Evolutionary conservation across 1,140 invertebrate species (phyloP), one percentile per base, ranked within the genome.

Genomic region (Drosophila sechellia): DNA sequence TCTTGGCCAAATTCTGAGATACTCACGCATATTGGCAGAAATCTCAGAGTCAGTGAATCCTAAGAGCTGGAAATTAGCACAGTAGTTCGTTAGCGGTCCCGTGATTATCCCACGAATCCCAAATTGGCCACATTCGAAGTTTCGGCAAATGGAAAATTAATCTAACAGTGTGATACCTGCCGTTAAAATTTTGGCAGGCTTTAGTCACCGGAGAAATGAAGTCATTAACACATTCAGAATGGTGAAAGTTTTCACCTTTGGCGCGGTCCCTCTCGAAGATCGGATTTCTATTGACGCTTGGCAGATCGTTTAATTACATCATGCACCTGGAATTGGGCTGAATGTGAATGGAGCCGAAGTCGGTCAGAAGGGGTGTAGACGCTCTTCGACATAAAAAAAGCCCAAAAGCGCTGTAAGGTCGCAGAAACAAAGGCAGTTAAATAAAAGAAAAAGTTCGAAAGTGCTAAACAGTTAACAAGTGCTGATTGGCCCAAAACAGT

Each of bases 191-290:
- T 45, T 15, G 60, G 15, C 58, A 25, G 59, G 55, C 48, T 43
- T 69, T 20, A 31, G 57, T 55, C 75, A 84, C 73, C 55, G 61
- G 79, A 71, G 65, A 77, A 86, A 86, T 81, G 79, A 76, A 70
- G 52, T 81, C 77, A 66, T 75, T 80, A 80, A 58, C 77, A 61
- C 80, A 85, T 86, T 76, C 81, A 85, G 81, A 85, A 86, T 86
- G 83, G 81, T 81, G 81, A 85, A 85, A 85, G 81, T 85, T 85
- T 79, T 83, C 60, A 8, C 2, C 31, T 69, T 80, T 81, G 71
- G 56, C 20, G 48, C 53, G 48, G 42, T 46, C 57, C 39, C 48
- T 39, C 63, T 68, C 13, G 35, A 40, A 42, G 40, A n/a, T 78
- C 35, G 43, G 35, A 70, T 71, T 71, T 71, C 68, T 69, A 75